Percentiles rank a stretch among this genome's conserved stretches.
These are phyloP conservation scores for Spisula subtruncata DNA, from an alignment of 2,888 invertebrate genomes.

Conservation along the genomic window DNA sequence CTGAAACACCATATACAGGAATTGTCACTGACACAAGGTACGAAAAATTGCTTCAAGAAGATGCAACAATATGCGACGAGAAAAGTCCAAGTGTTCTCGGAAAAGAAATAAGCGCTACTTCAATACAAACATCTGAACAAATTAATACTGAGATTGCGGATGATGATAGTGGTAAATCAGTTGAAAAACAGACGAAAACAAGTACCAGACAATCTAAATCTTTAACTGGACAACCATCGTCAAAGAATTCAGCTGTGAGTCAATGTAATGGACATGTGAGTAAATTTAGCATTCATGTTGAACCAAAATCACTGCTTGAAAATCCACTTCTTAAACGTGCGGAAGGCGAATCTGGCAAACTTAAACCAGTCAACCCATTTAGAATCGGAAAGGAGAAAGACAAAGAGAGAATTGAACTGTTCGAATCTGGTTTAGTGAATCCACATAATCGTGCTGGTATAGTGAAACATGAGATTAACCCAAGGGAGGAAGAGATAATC, in stretches of 20 bases:
- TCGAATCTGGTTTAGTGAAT: slow-evolving; percentile 45
- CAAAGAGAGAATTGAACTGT: slow-evolving; percentile 47
- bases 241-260: slow-evolving; percentile 10
- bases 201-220: slow-evolving; percentile 31
- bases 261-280: background rate
- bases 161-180: background rate
- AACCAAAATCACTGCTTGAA: slow-evolving; percentile 28
- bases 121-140: background rate
- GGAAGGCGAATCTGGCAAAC: slow-evolving; percentile 17
- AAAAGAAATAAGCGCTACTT: background rate
- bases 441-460: slow-evolving; percentile 35
- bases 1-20: background rate
- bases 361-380: slow-evolving; percentile 43
- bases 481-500: slow-evolving; percentile 50
- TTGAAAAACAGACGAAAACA: background rate
- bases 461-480: slow-evolving; percentile 16
- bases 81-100: slow-evolving; percentile 11
- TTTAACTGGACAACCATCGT: slow-evolving; percentile 32
- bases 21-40: background rate
- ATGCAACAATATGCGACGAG: slow-evolving; percentile 14
- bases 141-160: background rate
- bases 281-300: background rate
- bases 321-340: slow-evolving; percentile 35
- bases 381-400: slow-evolving; percentile 50
- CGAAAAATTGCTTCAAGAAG: slow-evolving; percentile 37